phyloP scores from a whole-genome alignment of 2,888 invertebrate species.

The Drosophila mulleri region DNA sequence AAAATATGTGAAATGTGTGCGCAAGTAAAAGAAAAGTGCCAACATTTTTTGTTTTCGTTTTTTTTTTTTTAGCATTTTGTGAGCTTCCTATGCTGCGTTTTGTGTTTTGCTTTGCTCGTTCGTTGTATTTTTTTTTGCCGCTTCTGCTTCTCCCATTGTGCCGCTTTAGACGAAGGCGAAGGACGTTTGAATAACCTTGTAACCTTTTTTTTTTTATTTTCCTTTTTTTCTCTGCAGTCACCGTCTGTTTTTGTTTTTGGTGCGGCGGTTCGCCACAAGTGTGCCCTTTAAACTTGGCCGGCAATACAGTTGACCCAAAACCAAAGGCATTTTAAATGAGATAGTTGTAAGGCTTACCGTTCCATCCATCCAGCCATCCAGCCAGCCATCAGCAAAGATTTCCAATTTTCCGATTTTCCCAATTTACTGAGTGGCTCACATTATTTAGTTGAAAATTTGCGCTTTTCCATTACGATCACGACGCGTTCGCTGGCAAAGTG shows the following conservation, averaged over 20 bases:
- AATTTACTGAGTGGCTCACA: neutral
- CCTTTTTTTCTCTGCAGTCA: constrained; percentile 24
- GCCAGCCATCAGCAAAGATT: neutral
- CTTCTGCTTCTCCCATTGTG: constrained; percentile 33
- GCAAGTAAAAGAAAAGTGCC: constrained; percentile 81
- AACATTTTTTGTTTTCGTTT: constrained; percentile 45
- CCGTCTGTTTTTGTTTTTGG: constrained; percentile 35
- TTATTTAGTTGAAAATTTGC: constrained; percentile 14
- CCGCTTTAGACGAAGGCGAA: constrained; percentile 74
- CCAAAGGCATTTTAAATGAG: constrained; percentile 17
- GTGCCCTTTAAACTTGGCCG: constrained; percentile 64
- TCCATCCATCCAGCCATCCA: constrained; percentile 2
- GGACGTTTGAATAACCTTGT: constrained; percentile 84
- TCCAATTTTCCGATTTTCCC: neutral
- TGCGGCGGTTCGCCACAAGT: constrained; percentile 62
- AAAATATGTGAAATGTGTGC: constrained; percentile 72
- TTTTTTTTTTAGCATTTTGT: constrained; percentile 18
- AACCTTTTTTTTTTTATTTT: constrained; percentile 65
- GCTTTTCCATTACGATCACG: constrained; percentile 58
- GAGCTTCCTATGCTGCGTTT: constrained; percentile 63
- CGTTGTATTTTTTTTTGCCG: constrained; percentile 42
- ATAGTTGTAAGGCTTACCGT: constrained; percentile 30
- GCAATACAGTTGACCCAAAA: constrained; percentile 37
- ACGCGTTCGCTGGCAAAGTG: constrained; percentile 67
- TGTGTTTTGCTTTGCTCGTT: constrained; percentile 73